Evolutionary conservation across 2,888 invertebrate genomes (phyloP).

Genomic region (Cheiracanthium punctorium): DNA sequence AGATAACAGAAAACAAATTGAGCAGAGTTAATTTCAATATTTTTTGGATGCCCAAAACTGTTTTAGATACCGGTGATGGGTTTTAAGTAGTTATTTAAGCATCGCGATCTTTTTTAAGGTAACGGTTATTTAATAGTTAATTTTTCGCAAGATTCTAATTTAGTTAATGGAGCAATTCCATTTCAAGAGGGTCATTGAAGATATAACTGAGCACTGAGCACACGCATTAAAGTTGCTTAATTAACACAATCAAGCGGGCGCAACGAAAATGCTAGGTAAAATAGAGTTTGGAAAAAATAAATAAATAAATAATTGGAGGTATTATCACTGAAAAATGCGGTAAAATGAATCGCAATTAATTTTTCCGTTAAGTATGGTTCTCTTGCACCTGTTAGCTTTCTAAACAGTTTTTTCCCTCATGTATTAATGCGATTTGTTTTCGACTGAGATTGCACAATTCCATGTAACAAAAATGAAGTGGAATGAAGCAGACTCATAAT

Average conservation of each 20-base stretch:
- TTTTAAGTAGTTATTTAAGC: neutral
- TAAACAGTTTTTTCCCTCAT: too few relatives aligned
- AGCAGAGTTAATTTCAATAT: neutral
- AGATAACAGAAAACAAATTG: constrained; percentile 7
- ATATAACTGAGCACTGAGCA: neutral
- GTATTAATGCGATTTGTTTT: too few relatives aligned
- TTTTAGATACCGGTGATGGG: neutral
- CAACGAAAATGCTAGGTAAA: too few relatives aligned
- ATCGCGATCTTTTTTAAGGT: neutral
- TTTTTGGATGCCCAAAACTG: neutral
- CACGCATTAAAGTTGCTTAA: neutral
- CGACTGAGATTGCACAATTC: too few relatives aligned
- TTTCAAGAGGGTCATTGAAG: neutral
- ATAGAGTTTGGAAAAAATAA: too few relatives aligned
- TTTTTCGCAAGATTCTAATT: constrained; percentile 5
- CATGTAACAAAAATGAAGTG: too few relatives aligned
- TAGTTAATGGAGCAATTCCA: neutral
- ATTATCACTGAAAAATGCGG: too few relatives aligned
- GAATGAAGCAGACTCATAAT: too few relatives aligned
- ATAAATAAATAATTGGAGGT: too few relatives aligned
- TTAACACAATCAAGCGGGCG: neutral
- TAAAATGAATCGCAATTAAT: too few relatives aligned
- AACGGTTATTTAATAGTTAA: constrained; percentile 4
- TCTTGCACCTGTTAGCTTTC: too few relatives aligned
- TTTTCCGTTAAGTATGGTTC: too few relatives aligned